Evolutionary conservation across 2,888 invertebrate genomes (phyloP).

Genomic region (Cheilosia grossa): DNA sequence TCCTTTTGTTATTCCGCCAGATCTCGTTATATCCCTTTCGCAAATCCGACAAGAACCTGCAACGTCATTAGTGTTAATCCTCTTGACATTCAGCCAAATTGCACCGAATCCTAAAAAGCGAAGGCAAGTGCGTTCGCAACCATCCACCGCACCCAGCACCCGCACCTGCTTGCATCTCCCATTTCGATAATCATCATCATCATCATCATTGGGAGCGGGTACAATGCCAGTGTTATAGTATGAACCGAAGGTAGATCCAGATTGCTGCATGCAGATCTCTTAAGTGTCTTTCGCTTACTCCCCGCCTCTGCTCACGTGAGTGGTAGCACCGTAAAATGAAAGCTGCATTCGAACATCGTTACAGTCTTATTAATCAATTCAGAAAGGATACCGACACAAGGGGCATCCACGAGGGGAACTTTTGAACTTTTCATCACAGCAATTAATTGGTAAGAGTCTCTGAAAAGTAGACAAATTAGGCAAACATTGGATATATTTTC

Average conservation of each 20-base stretch:
- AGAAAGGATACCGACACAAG: constrained; percentile 30
- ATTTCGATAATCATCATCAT: constrained; percentile 17
- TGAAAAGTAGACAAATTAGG: constrained; percentile 73
- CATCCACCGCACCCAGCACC: not conserved
- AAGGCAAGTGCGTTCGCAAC: constrained; percentile 21
- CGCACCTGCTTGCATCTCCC: constrained; percentile 5
- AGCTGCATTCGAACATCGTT: constrained; percentile 38
- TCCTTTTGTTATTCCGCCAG: constrained; percentile 41
- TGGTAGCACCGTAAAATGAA: not conserved
- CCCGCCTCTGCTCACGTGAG: not conserved
- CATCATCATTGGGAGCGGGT: constrained; percentile 5
- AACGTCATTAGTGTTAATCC: constrained; percentile 65
- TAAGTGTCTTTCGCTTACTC: constrained; percentile 21
- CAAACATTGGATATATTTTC: constrained; percentile 65
- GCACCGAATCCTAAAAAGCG: constrained; percentile 13
- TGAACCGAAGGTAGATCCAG: constrained; percentile 4
- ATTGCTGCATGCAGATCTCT: constrained; percentile 3
- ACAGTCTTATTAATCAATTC: constrained; percentile 64
- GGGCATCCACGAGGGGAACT: constrained; percentile 22
- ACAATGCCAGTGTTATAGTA: constrained; percentile 47
- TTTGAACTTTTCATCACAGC: constrained; percentile 74
- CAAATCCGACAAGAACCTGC: constrained; percentile 51
- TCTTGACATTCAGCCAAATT: constrained; percentile 50
- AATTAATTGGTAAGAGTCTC: constrained; percentile 74
- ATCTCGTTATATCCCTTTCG: constrained; percentile 33